phyloP scores from a whole-genome alignment of 1,140 invertebrate genomes.

The Dendrolimus kikuchii region DNA sequence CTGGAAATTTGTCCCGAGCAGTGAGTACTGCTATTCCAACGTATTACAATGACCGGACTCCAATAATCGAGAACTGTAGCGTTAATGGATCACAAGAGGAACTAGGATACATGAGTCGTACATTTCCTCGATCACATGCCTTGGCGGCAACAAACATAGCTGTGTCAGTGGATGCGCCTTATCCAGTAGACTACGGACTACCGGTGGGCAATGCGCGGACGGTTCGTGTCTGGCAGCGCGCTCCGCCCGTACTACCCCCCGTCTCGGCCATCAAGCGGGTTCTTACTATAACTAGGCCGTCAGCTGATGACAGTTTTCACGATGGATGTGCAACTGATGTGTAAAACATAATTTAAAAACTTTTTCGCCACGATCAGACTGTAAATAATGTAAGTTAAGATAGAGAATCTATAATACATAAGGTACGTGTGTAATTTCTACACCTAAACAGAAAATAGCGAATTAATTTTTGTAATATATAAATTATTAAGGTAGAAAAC shows the following conservation, averaged over 20 bases:
- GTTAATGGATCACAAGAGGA: conserved; percentile 73
- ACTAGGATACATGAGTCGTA: conserved; percentile 72
- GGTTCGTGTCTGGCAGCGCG: conserved; percentile 87
- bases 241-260: conserved; percentile 85
- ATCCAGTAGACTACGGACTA: conserved; percentile 85
- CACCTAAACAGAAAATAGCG: conserved; percentile 48
- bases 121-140: conserved; percentile 68
- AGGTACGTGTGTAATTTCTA: conserved; percentile 40
- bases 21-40: conserved; percentile 70
- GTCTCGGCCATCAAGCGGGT: conserved; percentile 86
- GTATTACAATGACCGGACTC: conserved; percentile 81
- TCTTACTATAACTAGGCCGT: conserved; percentile 84
- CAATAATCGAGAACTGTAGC: conserved; percentile 79
- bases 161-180: conserved; percentile 60
- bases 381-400: conserved; percentile 55
- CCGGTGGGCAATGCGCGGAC: conserved; percentile 83
- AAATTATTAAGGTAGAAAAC: conserved; percentile 63
- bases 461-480: conserved; percentile 69
- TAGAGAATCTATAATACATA: conserved; percentile 30
- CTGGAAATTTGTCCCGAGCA: conserved; percentile 69
- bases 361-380: conserved; percentile 37
- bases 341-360: conserved; percentile 51
- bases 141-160: conserved; percentile 25
- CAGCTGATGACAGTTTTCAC: conserved; percentile 92
- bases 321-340: conserved; percentile 94